These are phyloP conservation scores for Akabosia matsudoensis DNA, from an alignment of 1,140 invertebrate genomes.

Conservation along the genomic window DNA sequence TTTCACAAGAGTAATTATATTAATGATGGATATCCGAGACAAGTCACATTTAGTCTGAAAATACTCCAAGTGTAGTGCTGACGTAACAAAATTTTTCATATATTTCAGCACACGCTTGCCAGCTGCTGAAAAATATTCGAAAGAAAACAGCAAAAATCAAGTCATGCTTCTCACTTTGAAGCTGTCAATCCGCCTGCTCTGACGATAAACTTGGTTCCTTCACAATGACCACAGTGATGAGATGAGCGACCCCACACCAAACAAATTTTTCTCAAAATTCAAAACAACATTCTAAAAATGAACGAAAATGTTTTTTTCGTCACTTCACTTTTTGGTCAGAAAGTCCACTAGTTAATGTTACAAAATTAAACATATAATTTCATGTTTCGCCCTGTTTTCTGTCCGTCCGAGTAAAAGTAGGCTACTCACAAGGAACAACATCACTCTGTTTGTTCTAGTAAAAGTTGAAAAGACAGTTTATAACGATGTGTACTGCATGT, in stretches of 20 bases:
- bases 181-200: background rate
- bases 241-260: background rate
- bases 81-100: background rate
- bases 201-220: background rate
- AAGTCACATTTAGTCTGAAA: background rate
- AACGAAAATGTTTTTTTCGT: background rate
- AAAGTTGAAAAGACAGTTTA: background rate
- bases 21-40: conserved; percentile 15
- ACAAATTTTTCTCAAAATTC: background rate
- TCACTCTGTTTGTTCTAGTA: background rate
- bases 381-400: background rate
- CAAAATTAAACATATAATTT: background rate
- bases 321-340: background rate
- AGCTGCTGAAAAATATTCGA: background rate
- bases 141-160: conserved; percentile 1
- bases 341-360: background rate
- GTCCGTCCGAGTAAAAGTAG: background rate
- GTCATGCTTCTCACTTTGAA: background rate
- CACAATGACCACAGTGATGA: background rate
- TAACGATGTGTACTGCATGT: background rate
- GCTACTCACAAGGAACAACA: background rate
- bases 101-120: conserved; percentile 5
- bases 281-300: background rate
- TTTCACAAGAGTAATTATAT: background rate
- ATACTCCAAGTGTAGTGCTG: background rate